Conservation (phyloP, 2,113 vertebrate genomes). For the Pseudonaja textilis region DNA sequence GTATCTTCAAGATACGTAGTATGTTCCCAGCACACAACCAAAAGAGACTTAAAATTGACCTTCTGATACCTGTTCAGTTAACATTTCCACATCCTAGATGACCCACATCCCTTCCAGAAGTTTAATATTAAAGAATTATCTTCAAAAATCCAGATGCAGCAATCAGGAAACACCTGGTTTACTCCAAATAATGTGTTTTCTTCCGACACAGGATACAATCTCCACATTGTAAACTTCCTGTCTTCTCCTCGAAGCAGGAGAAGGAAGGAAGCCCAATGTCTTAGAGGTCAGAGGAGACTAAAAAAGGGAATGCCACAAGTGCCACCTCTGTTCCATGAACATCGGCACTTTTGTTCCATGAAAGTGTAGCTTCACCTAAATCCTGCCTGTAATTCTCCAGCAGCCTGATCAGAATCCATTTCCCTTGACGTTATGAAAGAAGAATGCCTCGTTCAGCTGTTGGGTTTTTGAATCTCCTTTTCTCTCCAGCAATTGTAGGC, state of each 20-base stretch:
- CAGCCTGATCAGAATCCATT: background rate
- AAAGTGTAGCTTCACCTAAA: background rate
- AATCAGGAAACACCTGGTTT: conserved; percentile 62
- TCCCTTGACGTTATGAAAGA: background rate
- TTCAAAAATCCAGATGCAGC: conserved; percentile 10
- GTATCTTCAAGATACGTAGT: background rate
- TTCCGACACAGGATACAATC: conserved; percentile 38
- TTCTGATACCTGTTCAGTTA: background rate
- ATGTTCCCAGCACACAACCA: background rate
- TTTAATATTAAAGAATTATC: background rate
- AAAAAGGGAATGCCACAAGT: background rate
- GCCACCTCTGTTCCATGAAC: background rate
- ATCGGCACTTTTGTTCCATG: background rate
- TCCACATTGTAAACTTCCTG: background rate
- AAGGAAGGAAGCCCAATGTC: background rate
- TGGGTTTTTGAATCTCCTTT: background rate
- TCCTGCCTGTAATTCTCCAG: background rate
- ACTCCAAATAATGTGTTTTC: conserved; percentile 7
- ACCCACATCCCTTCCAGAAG: accelerated
- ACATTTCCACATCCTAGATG: background rate
- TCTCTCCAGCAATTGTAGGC: background rate
- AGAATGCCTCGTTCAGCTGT: background rate
- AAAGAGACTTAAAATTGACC: background rate
- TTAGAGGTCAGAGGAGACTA: background rate
- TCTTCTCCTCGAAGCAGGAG: accelerated